Conservation (phyloP, 2,888 invertebrate species). For the Drosophila dives region DNA sequence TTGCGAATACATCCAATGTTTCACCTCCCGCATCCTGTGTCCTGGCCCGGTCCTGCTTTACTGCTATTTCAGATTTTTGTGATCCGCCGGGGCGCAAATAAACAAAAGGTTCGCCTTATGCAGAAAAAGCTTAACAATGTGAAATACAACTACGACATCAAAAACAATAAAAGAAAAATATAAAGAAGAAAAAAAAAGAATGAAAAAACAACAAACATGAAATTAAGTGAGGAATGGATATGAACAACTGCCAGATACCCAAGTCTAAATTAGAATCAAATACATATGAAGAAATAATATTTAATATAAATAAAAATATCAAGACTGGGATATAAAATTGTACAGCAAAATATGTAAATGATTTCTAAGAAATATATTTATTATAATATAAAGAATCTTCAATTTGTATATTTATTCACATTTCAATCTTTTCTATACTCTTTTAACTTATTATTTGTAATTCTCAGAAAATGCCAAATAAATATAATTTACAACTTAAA, state of each 20-base stretch:
- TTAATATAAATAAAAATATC: neutral
- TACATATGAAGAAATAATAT: neutral
- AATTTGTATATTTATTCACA: neutral
- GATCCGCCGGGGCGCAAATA: constrained; percentile 73
- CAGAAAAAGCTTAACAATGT: constrained; percentile 54
- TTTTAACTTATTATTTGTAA: neutral
- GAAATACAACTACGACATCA: constrained; percentile 64
- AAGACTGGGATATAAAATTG: neutral
- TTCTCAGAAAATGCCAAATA: neutral
- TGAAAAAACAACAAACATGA: neutral
- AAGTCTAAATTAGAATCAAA: neutral
- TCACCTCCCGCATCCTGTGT: constrained; percentile 14
- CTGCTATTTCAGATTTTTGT: constrained; percentile 68
- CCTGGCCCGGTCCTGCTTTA: constrained; percentile 16
- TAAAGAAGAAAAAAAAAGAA: constrained; percentile 1
- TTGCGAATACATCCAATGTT: constrained; percentile 22
- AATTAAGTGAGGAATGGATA: neutral
- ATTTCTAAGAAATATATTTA: neutral
- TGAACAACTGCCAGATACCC: neutral
- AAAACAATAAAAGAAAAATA: constrained; percentile 32
- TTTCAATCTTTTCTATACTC: neutral
- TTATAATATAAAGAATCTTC: neutral
- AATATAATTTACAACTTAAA: neutral
- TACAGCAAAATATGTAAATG: neutral
- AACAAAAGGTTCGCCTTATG: constrained; percentile 68